These are phyloP conservation scores for Petrocephalus sullivani DNA, from an alignment of 2,797 vertebrate genomes.

Conservation along the genomic window DNA sequence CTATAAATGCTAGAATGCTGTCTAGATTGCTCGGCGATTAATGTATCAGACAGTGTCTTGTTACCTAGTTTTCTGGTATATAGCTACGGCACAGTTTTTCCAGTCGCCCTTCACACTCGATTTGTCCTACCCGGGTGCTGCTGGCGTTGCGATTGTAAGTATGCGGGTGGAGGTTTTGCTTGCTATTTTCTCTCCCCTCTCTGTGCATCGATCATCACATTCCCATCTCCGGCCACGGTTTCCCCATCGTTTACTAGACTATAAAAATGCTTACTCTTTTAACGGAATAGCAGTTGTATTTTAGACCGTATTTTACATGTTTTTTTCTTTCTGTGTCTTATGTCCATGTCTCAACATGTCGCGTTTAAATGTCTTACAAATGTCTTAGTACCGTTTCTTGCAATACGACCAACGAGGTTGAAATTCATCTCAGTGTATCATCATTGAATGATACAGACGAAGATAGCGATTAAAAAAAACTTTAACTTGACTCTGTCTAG, in stretches of 20 bases:
- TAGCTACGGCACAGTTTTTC: background rate
- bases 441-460: background rate
- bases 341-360: background rate
- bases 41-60: background rate
- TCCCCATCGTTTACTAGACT: background rate
- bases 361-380: background rate
- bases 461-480: background rate
- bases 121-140: background rate
- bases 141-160: background rate
- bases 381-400: background rate
- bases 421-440: background rate
- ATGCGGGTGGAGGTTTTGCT: background rate
- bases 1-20: background rate
- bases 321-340: background rate
- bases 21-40: background rate
- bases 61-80: background rate
- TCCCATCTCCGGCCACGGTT: background rate
- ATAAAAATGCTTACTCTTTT: background rate
- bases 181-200: background rate
- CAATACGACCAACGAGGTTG: background rate
- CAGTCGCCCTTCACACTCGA: slow-evolving; percentile 15
- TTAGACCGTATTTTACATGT: background rate
- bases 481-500: background rate
- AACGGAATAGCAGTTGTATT: background rate
- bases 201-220: slow-evolving; percentile 1